Evolutionary conservation across 2,888 invertebrate species (phyloP), one percentile per base, ranked within the genome.

Genomic region (Netelia melanura): DNA sequence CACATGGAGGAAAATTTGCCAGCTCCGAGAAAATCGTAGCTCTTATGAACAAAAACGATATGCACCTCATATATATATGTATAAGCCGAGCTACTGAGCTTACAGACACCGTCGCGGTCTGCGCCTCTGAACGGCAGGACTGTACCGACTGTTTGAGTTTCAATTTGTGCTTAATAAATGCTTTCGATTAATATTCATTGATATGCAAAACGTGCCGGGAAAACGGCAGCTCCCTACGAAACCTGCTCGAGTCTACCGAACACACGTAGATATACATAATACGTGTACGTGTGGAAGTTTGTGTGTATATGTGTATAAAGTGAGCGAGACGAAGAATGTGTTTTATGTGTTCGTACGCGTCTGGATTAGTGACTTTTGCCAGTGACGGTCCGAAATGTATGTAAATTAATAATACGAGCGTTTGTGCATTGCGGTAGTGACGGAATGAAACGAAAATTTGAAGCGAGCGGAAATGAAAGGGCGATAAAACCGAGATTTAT

Each of bases 111-210:
- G 43, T 21, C 44, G 44, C 65, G 65, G 48, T 71, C 79, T 9
- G 30, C 70, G 52, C 58, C 62, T 72, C 58, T 14, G 72, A 43
- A 25, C 25, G 64, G 72, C 72, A 25, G 48, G 38, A 52, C 52
- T 77, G 23, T 56, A 74, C 64, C 84, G 81, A 87, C 88, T 89
- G 88, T 90, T 91, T 88, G 89, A 90, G 88, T 90, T 91, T 90
- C 91, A 91, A 91, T 91, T 91, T 91, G 88, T 89, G 89, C 89
- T 89, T 90, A 91, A 91, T 91, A 90, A 91, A 91, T 91, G 90
- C 90, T 88, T 89, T 89, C 89, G 88, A 91, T 91, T 91, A 91
- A 91, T 91, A 91, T 91, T 91, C 91, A 91, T 91, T 91, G 91
- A 88, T 90, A 91, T 90, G 91, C 90, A 91, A 90, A 91, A 85